phyloP scores from a whole-genome alignment of 2,888 invertebrate genomes.

The Eubasilissa splendida region DNA sequence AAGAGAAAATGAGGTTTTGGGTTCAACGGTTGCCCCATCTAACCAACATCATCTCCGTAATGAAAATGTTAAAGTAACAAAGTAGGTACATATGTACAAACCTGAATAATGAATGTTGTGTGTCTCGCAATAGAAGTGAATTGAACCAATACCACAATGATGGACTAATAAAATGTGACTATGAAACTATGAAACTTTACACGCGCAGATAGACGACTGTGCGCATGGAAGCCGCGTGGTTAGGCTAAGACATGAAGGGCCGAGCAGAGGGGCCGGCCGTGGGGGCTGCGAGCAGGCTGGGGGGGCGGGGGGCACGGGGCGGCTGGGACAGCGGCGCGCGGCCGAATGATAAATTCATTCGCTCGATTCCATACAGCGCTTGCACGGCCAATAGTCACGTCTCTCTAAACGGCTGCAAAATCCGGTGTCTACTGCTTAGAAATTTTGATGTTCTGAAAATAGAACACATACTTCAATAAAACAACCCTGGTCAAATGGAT shows the following conservation, averaged over 20 bases:
- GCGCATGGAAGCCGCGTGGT: constrained; percentile 2
- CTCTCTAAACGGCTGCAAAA: constrained; percentile 96
- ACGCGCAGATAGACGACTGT: not conserved
- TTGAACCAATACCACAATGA: too few species aligned
- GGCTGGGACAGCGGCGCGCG: constrained; percentile 62
- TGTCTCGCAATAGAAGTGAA: constrained; percentile 9
- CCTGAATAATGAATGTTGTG: constrained; percentile 27
- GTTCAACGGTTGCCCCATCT: too few species aligned
- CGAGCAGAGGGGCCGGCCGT: constrained; percentile 16
- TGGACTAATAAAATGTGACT: too few species aligned
- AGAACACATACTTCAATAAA: constrained; percentile 37
- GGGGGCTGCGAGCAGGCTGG: constrained; percentile 41
- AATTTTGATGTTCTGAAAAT: constrained; percentile 91
- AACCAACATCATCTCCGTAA: too few species aligned
- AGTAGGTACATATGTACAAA: constrained; percentile 3
- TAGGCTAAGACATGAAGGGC: constrained; percentile 10
- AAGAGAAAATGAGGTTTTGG: too few species aligned
- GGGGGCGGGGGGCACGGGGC: constrained; percentile 59
- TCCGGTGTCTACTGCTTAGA: constrained; percentile 98
- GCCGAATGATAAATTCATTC: constrained; percentile 63
- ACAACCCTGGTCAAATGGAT: not conserved
- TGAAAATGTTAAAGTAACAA: not conserved
- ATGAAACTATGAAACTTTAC: not conserved
- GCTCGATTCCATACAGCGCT: constrained; percentile 57
- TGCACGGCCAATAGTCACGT: constrained; percentile 85